Base-by-base conservation (phyloP, 2,888 invertebrate species). In the Drosophila recens region DNA sequence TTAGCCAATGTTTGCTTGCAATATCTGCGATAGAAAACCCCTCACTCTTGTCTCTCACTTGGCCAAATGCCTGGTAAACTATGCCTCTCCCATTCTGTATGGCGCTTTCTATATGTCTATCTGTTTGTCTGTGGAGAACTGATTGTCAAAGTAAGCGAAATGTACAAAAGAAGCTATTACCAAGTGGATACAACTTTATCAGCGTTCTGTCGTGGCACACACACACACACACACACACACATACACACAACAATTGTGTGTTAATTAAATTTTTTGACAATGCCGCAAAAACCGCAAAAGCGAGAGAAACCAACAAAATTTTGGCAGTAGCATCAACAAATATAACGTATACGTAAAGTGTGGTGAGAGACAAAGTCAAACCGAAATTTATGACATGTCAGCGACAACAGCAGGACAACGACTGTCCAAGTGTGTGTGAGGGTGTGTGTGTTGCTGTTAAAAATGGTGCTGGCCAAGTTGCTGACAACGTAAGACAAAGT, bases 301-400 rank as follows among this genome's bases (percentile, higher is more conserved):
- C 34, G 45, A 30, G 51, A 46, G 57, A 57, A 38, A 38, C 46
- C 45, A 57, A 46, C 45, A 38, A 34, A 46, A 57, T 20, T 63
- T 54, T 64, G 46, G 52, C 52, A 65, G 57, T 66, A 61, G 20
- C 56, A 56, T 34, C 45, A 56, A 56, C 66, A 82, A 85, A 72
- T 75, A 79, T 72, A 57, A 67, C 57, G 59, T 65, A 57, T 56
- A 56, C 56, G 45, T 54, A 42, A 10, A 15, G 34, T 20, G 57
- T 68, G 54, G 56, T 52, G 40, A 67, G 45, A 38, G 33, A 30
- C n/a, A 70, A 74, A 82, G 76, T 72, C 80, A 82, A 82, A 77
- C 73, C 66, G 66, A 48, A 75, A 86, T 78, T 77, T 83, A 75
- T 83, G 67, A 80, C 83, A 88, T 78, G 80, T 74, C 83, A 78